Evolutionary conservation across 2,888 invertebrate species (phyloP), one percentile per base, ranked within the genome.

Genomic region (Petrolisthes cinctipes): DNA sequence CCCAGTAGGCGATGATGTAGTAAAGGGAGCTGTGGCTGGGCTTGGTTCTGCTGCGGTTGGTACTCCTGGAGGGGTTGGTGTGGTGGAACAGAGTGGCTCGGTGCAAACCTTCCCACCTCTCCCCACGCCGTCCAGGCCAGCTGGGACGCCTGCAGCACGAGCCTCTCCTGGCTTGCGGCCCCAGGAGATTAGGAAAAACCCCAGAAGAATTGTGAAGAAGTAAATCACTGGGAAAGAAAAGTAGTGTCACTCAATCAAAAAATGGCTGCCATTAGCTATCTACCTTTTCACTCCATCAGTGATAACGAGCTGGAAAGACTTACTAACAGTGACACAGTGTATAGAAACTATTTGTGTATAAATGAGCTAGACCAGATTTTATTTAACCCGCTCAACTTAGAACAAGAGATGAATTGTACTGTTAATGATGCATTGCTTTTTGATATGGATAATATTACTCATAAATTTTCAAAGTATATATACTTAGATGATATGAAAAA

Each of bases 301-400:
- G 14, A 23, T 17, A 9, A 75, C 7, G 75, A 75, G 51, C 75
- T 75, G 23, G 75, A 5, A 75, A 20, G 75, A 75, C 75, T n/a
- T n/a, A n/a, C n/a, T 75, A 75, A 20, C 75, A 75, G 75, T 75
- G 75, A 75, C 23, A 73, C 14, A 75, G 17, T 75, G 6, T 51
- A 75, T 75, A 75, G 7, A 75, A 75, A 75, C 4, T 75, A 75
- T 6, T 75, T 75, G 75, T 75, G 4, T 75, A 23, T 75, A 75
- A 75, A 75, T 75, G 20, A 75, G 7, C 75, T 2, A 37, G 75
- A 75, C 23, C 71, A 71, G 71, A 14, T 71, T n/a, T 20, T 71
- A 71, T 71, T 71, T 71, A 71, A 14, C 23, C 71, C 71, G 17
- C 71, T 71, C 6, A 23, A 71, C 17, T 23, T 4, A 71, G 71